Evolutionary conservation across 2,113 vertebrate species (phyloP).

Genomic region (Damaliscus lunatus): DNA sequence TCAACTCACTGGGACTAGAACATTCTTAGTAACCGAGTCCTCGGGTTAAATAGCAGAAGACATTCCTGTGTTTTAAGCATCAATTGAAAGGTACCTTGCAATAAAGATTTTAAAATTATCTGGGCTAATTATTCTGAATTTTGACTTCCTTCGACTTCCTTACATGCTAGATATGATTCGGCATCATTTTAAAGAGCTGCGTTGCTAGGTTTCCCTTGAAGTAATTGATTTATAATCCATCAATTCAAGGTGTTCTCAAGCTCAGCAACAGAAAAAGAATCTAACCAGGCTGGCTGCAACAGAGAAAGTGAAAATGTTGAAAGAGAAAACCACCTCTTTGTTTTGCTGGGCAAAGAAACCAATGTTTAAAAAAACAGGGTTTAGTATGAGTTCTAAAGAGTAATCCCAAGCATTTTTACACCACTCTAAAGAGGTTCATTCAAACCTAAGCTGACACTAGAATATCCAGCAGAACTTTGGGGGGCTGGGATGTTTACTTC

Average conservation of each 20-base stretch:
- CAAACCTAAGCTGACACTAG: background rate
- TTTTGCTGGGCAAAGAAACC: background rate
- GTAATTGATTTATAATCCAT: background rate
- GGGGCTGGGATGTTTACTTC: background rate
- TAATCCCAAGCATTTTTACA: background rate
- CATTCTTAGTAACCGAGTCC: background rate
- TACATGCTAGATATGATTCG: background rate
- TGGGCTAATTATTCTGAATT: background rate
- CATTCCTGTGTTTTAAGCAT: background rate
- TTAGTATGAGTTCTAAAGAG: background rate
- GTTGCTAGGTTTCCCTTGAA: background rate
- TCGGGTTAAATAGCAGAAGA: background rate
- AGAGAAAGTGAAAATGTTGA: background rate
- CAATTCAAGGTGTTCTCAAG: background rate
- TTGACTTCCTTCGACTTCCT: background rate
- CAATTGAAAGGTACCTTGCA: background rate
- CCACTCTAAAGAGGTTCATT: background rate
- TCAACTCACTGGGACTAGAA: background rate
- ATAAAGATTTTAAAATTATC: constrained; percentile 1
- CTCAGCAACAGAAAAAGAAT: background rate
- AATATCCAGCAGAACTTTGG: background rate
- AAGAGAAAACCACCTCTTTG: background rate
- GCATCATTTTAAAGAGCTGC: background rate
- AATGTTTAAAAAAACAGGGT: background rate
- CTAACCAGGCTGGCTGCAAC: background rate